Conservation (phyloP, 2,888 invertebrate species). For the Euspilapteryx auroguttella region DNA sequence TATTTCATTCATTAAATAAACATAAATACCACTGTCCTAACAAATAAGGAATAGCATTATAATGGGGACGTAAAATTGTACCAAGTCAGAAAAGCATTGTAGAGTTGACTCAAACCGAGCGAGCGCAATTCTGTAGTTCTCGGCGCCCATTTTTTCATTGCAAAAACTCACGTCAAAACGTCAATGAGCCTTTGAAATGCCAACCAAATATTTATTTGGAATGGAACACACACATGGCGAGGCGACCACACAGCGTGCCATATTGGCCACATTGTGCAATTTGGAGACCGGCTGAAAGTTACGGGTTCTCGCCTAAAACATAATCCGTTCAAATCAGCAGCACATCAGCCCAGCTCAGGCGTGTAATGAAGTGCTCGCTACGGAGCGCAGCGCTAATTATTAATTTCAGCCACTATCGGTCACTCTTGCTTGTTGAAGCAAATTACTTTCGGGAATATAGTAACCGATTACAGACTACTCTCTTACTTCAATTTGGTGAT, state of each 20-base stretch:
- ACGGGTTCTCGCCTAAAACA: conserved; percentile 28
- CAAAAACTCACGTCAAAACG: conserved; percentile 31
- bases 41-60: conserved; percentile 30
- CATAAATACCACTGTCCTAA: conserved; percentile 28
- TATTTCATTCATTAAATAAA: conserved; percentile 45
- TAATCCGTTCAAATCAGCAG: conserved; percentile 34
- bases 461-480: too few relatives aligned
- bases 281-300: conserved; percentile 28
- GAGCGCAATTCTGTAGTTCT: conserved; percentile 13
- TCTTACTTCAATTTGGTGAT: too few relatives aligned
- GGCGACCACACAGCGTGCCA: conserved; percentile 45
- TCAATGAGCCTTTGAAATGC: conserved; percentile 45
- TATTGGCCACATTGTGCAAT: conserved; percentile 29
- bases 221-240: conserved; percentile 33
- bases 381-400: conserved; percentile 19
- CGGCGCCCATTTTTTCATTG: conserved; percentile 34
- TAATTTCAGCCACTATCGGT: too few relatives aligned
- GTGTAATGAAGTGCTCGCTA: conserved; percentile 35
- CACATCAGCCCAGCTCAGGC: conserved; percentile 31
- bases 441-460: too few relatives aligned
- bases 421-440: too few relatives aligned
- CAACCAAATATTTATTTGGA: conserved; percentile 44
- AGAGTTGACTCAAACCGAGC: conserved; percentile 12
- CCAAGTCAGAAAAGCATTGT: conserved; percentile 17
- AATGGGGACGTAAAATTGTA: conserved; percentile 14